A percentile compares a stretch with the other conserved stretches of the same genome.
Conservation (phyloP, 1,140 invertebrate genomes). For the Pogonomyrmex barbatus region DNA sequence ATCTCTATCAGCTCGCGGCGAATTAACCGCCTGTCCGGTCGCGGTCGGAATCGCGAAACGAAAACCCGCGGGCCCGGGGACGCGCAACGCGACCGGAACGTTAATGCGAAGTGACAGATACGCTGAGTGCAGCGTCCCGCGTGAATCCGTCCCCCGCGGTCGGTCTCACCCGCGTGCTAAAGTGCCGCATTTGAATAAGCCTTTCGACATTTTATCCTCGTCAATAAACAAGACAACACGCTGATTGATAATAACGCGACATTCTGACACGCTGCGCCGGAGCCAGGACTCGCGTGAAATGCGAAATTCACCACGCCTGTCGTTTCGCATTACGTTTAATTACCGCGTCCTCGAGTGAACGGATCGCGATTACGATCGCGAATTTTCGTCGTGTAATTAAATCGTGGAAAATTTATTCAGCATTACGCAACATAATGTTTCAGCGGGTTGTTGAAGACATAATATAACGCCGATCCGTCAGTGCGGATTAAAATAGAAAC, state of each 20-base stretch:
- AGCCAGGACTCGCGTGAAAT: constrained; percentile 37
- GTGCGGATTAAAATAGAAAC: not conserved
- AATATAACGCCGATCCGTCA: constrained; percentile 12
- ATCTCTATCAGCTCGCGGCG: constrained; percentile 65
- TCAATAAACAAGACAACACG: constrained; percentile 53
- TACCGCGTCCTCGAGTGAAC: constrained; percentile 20
- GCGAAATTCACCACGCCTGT: constrained; percentile 52
- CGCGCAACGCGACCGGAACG: constrained; percentile 24
- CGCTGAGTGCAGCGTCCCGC: constrained; percentile 42
- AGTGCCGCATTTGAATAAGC: constrained; percentile 60
- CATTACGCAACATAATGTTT: not conserved
- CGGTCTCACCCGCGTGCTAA: constrained; percentile 41
- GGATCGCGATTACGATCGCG: constrained; percentile 13
- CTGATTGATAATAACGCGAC: constrained; percentile 61
- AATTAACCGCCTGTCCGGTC: constrained; percentile 56
- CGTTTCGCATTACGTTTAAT: constrained; percentile 56
- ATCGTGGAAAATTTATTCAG: constrained; percentile 25
- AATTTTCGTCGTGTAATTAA: constrained; percentile 39
- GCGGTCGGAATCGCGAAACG: constrained; percentile 40
- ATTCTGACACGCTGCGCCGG: constrained; percentile 17
- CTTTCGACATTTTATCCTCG: constrained; percentile 55
- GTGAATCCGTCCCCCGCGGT: constrained; percentile 20
- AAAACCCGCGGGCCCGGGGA: constrained; percentile 23
- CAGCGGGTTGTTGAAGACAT: constrained; percentile 5
- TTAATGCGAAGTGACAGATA: constrained; percentile 56